Evolutionary conservation across 2,888 invertebrate genomes (phyloP), one percentile per base, ranked within the genome.

Genomic region (Drosophila eohydei): DNA sequence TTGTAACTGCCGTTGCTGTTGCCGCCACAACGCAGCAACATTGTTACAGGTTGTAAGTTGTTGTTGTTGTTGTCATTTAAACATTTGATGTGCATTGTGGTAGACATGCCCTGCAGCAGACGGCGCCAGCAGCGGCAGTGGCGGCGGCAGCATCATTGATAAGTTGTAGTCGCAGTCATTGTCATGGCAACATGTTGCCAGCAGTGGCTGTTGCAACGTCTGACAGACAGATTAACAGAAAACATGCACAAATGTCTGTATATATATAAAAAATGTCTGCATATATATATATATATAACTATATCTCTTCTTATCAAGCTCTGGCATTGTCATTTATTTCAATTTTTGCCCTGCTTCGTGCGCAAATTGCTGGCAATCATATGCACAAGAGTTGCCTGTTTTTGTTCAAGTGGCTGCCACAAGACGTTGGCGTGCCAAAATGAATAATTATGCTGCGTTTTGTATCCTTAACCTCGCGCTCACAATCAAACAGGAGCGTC

Each of bases 11-110:
- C 28, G 41, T 26, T 52, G 91, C 80, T 84, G 79, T 63, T 40
- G 26, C 26, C 28, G 38, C 28, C 46, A 58, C 64, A 57, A 43
- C 44, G 48, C 60, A 30, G 48, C 69, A 65, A 63, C 70, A 73
- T 78, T 78, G 78, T 81, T 74, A 74, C 77, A 69, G 74, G 74
- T 80, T 76, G 68, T 54, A 62, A 56, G 71, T 70, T 62, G 65
- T 36, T 54, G 60, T 63, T 66, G 62, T 66, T 70, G 70, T 81
- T 89, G 90, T 87, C 82, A 90, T 79, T 82, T 88, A 73, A 84
- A 62, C 74, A 88, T 78, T 87, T 88, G 88, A 89, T 87, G 88
- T 86, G 81, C 88, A 88, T 88, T 90, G 90, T 85, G 83, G 74
- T 61, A 80, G 65, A 78, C 79, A 78, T 71, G 71, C 52, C 66